Percentiles rank a stretch among this genome's conserved stretches.
Evolutionary conservation across 2,113 vertebrate genomes (phyloP).

Genomic region (Melanocharis versteri): DNA sequence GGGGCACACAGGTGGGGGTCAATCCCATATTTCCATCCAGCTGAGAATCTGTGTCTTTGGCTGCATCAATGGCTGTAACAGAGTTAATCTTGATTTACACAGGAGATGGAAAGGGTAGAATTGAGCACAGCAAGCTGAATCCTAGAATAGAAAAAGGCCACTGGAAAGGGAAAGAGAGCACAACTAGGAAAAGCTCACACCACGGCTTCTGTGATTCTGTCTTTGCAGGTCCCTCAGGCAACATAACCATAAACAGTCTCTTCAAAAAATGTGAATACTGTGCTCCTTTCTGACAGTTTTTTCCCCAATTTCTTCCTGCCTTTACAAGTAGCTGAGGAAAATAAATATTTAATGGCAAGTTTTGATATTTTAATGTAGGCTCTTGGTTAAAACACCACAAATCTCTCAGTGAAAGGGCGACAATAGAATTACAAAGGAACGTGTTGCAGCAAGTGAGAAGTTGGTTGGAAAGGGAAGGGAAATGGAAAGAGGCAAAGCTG

Average conservation of each 20-base stretch:
- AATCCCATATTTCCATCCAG: background rate
- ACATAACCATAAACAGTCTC: constrained; percentile 37
- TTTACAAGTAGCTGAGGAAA: constrained; percentile 49
- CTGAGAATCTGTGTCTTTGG: background rate
- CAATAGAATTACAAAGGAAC: background rate
- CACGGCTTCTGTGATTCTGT: background rate
- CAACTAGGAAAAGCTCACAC: background rate
- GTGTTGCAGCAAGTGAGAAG: background rate
- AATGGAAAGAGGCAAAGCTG: background rate
- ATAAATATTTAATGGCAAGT: constrained; percentile 65
- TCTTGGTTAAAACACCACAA: constrained; percentile 60
- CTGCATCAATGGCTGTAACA: background rate
- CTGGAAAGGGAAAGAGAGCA: background rate
- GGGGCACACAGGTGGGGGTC: background rate
- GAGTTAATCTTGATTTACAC: background rate
- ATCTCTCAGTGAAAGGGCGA: background rate
- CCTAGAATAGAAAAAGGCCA: background rate
- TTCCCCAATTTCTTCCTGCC: background rate
- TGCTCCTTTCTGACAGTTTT: constrained; percentile 40
- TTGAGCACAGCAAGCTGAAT: background rate
- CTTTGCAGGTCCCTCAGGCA: constrained; percentile 41
- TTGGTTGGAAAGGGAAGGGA: background rate
- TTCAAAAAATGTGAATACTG: constrained; percentile 31
- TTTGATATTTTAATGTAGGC: constrained; percentile 60
- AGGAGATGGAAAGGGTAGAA: background rate